Conservation (phyloP, 2,113 vertebrate species). For the Sardina pilchardus region DNA sequence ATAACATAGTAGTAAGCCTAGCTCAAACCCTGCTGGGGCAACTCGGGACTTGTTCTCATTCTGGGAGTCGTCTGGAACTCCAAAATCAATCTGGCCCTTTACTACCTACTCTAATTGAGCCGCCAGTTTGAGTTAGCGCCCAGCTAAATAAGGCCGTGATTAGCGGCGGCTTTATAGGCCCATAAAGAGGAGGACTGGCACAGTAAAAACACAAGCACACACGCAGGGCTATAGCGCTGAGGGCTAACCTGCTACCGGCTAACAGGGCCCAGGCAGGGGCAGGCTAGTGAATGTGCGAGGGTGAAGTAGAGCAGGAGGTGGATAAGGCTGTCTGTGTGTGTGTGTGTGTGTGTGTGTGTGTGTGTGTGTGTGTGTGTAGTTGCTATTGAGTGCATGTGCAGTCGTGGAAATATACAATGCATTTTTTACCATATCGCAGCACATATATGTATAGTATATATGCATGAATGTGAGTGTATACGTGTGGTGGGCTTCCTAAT, state of each 20-base stretch:
- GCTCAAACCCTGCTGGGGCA: not conserved
- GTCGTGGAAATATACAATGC: too few relatives aligned
- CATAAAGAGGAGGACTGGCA: constrained; percentile 15
- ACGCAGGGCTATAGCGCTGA: not conserved
- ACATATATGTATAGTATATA: too few relatives aligned
- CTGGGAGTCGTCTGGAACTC: not conserved
- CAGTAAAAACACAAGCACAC: constrained; percentile 28
- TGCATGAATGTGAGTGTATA: too few relatives aligned
- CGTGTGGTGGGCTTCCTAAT: too few relatives aligned
- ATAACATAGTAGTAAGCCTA: not conserved
- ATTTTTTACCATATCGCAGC: too few relatives aligned
- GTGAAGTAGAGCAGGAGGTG: not conserved
- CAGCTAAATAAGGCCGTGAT: constrained; percentile 19
- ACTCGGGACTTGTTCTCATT: not conserved
- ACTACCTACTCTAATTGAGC: constrained; percentile 45
- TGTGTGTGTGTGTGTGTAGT: not conserved
- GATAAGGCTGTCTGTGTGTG: not conserved
- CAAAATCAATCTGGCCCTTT: constrained; percentile 36
- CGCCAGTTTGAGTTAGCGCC: constrained; percentile 39
- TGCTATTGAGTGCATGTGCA: not conserved
- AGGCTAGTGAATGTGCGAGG: not conserved
- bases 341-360: not conserved
- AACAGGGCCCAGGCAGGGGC: not conserved
- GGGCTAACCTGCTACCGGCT: not conserved
- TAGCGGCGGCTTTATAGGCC: constrained; percentile 28